Conservation (phyloP, 2,797 vertebrate genomes). For the Sebastes vulpes region DNA sequence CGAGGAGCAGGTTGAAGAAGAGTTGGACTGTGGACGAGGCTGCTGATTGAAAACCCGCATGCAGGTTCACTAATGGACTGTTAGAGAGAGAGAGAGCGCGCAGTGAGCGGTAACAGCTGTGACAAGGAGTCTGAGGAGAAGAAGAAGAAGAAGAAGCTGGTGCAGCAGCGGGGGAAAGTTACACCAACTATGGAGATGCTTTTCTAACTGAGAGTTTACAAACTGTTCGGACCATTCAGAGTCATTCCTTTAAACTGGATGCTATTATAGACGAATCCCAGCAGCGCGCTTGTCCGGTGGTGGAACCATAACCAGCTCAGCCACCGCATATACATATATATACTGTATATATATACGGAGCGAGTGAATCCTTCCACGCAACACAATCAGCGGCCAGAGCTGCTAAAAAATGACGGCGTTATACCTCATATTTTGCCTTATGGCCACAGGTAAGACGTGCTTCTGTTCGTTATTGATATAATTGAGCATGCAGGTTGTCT, state of each 20-base stretch:
- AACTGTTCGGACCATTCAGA: slow-evolving; percentile 41
- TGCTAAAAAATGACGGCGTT: slow-evolving; percentile 76
- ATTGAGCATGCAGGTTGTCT: slow-evolving; percentile 1
- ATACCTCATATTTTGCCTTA: slow-evolving; percentile 83
- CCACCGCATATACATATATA: background rate
- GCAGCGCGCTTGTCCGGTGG: slow-evolving; percentile 46
- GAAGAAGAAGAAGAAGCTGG: slow-evolving; percentile 28
- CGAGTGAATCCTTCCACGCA: slow-evolving; percentile 44
- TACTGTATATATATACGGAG: slow-evolving; percentile 42
- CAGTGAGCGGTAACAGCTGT: slow-evolving; percentile 27
- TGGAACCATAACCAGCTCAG: slow-evolving; percentile 63
- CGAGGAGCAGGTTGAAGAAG: slow-evolving; percentile 13
- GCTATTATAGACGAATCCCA: slow-evolving; percentile 37
- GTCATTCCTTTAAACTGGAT: slow-evolving; percentile 49
- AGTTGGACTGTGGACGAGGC: slow-evolving; percentile 51
- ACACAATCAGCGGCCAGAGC: slow-evolving; percentile 39
- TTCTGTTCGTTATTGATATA: background rate
- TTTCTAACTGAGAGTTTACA: slow-evolving; percentile 57
- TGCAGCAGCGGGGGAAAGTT: slow-evolving; percentile 71
- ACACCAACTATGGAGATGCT: slow-evolving; percentile 62
- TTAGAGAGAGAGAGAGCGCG: background rate
- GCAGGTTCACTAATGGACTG: slow-evolving; percentile 42
- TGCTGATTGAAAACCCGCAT: slow-evolving; percentile 7
- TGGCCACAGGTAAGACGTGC: slow-evolving; percentile 82
- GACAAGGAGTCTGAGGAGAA: slow-evolving; percentile 10